phyloP scores from a whole-genome alignment of 2,113 vertebrate species.

The Triplophysa tibetana region DNA sequence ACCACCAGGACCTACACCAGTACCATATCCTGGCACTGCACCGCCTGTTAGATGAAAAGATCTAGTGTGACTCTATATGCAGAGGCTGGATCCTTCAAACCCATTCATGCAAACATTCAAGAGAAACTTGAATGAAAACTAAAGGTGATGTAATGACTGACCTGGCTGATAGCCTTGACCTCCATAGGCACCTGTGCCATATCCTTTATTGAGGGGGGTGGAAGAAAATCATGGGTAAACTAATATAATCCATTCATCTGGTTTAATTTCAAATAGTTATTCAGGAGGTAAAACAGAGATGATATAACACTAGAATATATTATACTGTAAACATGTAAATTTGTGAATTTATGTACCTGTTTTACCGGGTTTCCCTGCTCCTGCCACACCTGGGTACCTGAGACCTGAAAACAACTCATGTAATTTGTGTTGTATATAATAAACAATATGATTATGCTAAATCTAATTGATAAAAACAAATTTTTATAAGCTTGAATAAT shows the following conservation, averaged over 20 bases:
- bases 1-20: conserved; percentile 51
- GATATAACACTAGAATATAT: too few species aligned
- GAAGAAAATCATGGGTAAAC: not conserved
- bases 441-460: not conserved
- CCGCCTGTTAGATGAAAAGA: conserved; percentile 29
- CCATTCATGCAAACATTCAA: not conserved
- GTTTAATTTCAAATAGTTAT: too few species aligned
- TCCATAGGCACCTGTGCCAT: conserved; percentile 46
- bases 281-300: too few species aligned
- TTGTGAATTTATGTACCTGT: conserved; percentile 49
- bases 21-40: conserved; percentile 39
- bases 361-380: conserved; percentile 66
- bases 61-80: too few species aligned
- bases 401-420: conserved; percentile 26
- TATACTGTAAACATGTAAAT: too few species aligned
- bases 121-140: not conserved
- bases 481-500: not conserved
- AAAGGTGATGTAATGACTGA: conserved; percentile 16
- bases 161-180: conserved; percentile 57
- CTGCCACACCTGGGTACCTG: conserved; percentile 58
- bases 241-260: not conserved
- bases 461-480: not conserved
- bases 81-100: not conserved
- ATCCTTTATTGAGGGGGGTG: conserved; percentile 30
- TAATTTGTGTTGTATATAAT: too few species aligned